Percentiles rank a stretch among this genome's conserved stretches.
Conservation (phyloP, 2,113 vertebrate species). For the Heterotilapia buettikoferi region DNA sequence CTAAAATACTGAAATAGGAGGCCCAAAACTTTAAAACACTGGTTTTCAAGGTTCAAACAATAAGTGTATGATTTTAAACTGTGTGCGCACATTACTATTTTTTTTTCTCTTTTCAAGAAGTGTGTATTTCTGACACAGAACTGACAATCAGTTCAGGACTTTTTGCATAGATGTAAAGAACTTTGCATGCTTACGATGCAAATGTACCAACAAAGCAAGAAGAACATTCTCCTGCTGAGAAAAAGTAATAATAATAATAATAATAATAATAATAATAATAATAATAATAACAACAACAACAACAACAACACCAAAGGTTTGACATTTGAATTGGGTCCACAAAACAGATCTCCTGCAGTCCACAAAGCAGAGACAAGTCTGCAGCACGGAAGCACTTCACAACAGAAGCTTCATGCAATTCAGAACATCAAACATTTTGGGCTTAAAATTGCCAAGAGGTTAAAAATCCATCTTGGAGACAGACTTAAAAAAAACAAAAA, state of each 20-base stretch:
- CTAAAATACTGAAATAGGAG: slow-evolving; percentile 52
- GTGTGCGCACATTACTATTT: background rate
- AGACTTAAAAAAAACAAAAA: background rate
- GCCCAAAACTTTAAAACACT: slow-evolving; percentile 40
- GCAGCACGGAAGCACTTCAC: background rate
- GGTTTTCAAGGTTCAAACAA: slow-evolving; percentile 3
- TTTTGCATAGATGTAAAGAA: slow-evolving; percentile 23
- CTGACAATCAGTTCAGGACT: background rate
- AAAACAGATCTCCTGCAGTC: background rate
- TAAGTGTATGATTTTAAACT: background rate
- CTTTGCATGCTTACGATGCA: background rate
- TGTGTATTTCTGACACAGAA: background rate
- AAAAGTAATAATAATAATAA: background rate
- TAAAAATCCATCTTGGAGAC: background rate
- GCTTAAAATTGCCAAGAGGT: background rate
- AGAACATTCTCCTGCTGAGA: background rate
- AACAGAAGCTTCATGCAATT: background rate
- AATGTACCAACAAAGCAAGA: background rate
- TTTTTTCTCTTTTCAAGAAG: background rate
- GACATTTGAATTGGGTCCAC: background rate
- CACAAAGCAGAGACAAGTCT: background rate
- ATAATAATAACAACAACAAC: accelerated
- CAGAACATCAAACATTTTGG: background rate
- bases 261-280: accelerated
- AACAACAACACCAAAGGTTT: background rate